Evolutionary conservation across 2,797 vertebrate species (phyloP), one percentile per base, ranked within the genome.

Genomic region (Chanos chanos): DNA sequence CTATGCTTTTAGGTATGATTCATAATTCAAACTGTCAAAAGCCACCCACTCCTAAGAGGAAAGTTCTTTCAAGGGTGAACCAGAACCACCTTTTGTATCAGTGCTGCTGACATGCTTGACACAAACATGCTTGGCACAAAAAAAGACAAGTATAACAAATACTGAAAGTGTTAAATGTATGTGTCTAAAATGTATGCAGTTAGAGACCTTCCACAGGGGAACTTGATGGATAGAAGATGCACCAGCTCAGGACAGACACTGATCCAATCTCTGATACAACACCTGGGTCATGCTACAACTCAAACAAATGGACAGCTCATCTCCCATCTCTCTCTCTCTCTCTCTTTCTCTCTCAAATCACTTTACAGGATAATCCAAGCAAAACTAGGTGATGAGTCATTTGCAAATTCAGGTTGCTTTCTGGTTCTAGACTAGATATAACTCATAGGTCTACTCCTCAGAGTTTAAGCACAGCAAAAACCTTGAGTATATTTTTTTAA

Each of bases 1-100:
- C 39, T 21, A 10, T 52, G 54, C 64, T 49, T 64, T 70, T 65
- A 49, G 19, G 34, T 27, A 16, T 58, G 33, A 70, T 76, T 61
- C 52, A 72, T 72, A 68, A 70, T 68, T 70, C 54, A 67, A 22
- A 40, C 19, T 22, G 16, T 24, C 48, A 37, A 15, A 47, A 59
- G 22, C 7, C 31, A 30, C 7, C 6, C 1, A 43, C 30, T 67
- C 22, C n/a, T n/a, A 34, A 18, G 40, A 19, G 51, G 12, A 48
- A 66, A 45, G 33, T 31, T 36, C 47, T n/a, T 31, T 66, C 4
- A 18, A n/a, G 19, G 3, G 36, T 39, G 34, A 47, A 5, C 4
- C 45, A 4, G 13, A 40, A 39, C 4, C 30, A 24, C 8, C 7
- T 30, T 25, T 36, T 37, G 22, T 16, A n/a, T n/a, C n/a, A n/a